Evolutionary conservation across 2,888 invertebrate genomes (phyloP), one percentile per base, ranked within the genome.

Genomic region (Drosophila borealis): DNA sequence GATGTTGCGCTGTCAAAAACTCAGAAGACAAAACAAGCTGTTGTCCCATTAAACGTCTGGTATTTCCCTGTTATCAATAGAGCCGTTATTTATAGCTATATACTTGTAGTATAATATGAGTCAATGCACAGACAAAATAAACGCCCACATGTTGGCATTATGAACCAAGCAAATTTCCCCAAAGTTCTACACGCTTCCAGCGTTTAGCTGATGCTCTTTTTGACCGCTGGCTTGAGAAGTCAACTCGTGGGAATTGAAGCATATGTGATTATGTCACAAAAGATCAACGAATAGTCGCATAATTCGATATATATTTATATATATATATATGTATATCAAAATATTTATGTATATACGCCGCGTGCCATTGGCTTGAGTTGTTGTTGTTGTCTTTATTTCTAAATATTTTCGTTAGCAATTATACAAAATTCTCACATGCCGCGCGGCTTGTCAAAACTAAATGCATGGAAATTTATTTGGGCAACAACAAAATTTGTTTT

Each of bases 381-480:
- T 50, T 44, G 19, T 50, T 54, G n/a, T 8, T 29, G 29, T 2
- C 21, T 29, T 36, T 19, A 36, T 57, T 61, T 62, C 19, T 21
- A 50, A 63, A 70, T 56, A 55, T 72, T 75, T 79, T 49, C 9
- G 0, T 45, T 21, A 19, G 54, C 63, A 70, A 77, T 67, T 64
- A 67, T 67, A 67, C 65, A 70, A 70, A 68, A 68, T 67, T 56
- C 56, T 50, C 44, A 9, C 36, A 44, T 34, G 41, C 37, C 19
- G 46, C 59, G 56, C 44, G 42, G 53, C 17, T 53, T 70, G 62
- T 67, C 68, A 53, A 50, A 78, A 49, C 49, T 60, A 70, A 81
- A 83, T 78, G 75, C 65, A 37, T 50, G 57, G 53, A 85, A 82
- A 88, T 78, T 88, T 83, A 85, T 83, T 69, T 65, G 50, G 42